phyloP scores from a whole-genome alignment of 2,797 vertebrate genomes.

The Aldrovandia affinis region DNA sequence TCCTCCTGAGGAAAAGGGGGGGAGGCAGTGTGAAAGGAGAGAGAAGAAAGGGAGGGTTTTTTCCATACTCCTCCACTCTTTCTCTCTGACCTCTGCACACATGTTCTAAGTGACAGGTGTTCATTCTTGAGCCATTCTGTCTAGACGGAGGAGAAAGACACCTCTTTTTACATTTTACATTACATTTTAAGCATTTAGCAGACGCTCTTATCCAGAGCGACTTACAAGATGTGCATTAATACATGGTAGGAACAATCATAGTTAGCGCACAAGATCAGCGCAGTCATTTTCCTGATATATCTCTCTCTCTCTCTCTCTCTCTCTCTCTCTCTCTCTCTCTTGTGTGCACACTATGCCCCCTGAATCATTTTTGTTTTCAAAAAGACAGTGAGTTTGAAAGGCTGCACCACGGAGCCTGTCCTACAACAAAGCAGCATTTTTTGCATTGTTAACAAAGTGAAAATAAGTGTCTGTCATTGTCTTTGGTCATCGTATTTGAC shows the following conservation, averaged over 20 bases:
- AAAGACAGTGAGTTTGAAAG: background rate
- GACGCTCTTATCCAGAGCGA: too few relatives aligned
- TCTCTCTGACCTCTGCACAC: background rate
- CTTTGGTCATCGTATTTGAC: background rate
- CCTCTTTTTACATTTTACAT: too few relatives aligned
- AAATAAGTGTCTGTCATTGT: background rate
- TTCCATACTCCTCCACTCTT: background rate
- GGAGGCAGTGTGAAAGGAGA: background rate
- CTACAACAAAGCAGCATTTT: background rate
- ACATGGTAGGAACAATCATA: too few relatives aligned
- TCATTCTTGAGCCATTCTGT: background rate
- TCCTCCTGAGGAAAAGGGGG: background rate
- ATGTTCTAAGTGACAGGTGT: constrained; percentile 1
- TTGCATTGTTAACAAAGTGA: background rate
- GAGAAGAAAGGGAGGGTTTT: background rate
- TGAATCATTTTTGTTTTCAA: background rate
- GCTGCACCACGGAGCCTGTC: background rate
- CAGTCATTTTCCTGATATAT: too few relatives aligned
- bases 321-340: background rate
- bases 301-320: background rate
- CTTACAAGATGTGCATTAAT: too few relatives aligned
- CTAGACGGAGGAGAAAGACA: background rate
- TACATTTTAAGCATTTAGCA: too few relatives aligned
- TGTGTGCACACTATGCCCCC: too few relatives aligned
- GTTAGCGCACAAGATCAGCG: too few relatives aligned